Base-by-base conservation (phyloP, 2,888 invertebrate genomes). In the Teinopalpus imperialis region DNA sequence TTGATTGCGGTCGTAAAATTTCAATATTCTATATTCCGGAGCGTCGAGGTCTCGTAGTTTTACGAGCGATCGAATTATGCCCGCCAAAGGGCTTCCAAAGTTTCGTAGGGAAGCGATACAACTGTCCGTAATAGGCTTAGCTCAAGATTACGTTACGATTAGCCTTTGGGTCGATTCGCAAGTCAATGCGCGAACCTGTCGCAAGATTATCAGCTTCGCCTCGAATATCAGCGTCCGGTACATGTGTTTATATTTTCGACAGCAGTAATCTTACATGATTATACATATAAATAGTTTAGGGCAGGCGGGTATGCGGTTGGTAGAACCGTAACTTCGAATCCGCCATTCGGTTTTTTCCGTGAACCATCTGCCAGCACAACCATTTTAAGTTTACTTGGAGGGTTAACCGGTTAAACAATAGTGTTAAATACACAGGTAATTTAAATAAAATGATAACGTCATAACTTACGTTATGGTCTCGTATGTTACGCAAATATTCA, bases 81-180 rank as follows among this genome's bases (percentile, higher is more conserved):
- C 74, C 74, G 73, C 76, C 66, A 75, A 85, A 78, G 81, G 85
- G 86, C 86, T 87, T 88, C 87, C 69, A 75, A 87, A 88, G 86
- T 87, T 87, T 87, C 76, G 85, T 75, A 76, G 79, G 78, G 86
- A 87, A 87, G 85, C 85, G 69, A 76, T 87, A 85, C 81, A 80
- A 88, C 77, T 85, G 86, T 78, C 73, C 74, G 66, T 87, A 87
- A 88, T 86, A 87, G 85, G 85, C 86, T 88, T 87, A 83, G 82
- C 74, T 73, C 61, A 69, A 82, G 87, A 88, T 88, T 86, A 88
- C 81, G 80, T 70, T 75, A 69, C 78, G 86, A 87, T 88, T 87
- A 87, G 83, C 76, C 70, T 69, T 65, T 64, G 81, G 70, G 72
- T 76, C 71, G 76, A 68, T 69, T 57, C 63, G 69, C 69, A 68